Percentiles rank a stretch among this genome's conserved stretches.
Conservation (phyloP, 2,113 vertebrate genomes). For the Callithrix jacchus region DNA sequence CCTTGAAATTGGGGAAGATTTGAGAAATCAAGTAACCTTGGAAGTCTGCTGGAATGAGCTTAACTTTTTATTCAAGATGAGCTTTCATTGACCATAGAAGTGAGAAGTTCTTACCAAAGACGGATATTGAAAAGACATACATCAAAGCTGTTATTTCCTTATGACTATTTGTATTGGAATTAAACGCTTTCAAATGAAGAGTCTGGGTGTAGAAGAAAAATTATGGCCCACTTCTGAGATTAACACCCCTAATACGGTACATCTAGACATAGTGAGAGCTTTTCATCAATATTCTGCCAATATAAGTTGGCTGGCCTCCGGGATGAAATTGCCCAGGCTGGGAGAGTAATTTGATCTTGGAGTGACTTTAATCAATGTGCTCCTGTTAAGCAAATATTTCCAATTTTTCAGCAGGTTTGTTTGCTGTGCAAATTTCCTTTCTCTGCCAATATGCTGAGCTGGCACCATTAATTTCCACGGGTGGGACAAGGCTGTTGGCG, state of each 20-base stretch:
- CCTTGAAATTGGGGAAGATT: slow-evolving; percentile 19
- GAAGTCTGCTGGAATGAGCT: slow-evolving; percentile 21
- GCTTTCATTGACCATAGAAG: slow-evolving; percentile 49
- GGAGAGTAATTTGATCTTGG: slow-evolving; percentile 70
- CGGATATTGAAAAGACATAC: slow-evolving; percentile 54
- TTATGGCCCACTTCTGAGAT: slow-evolving; percentile 63
- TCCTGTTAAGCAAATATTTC: slow-evolving; percentile 71
- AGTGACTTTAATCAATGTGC: slow-evolving; percentile 62
- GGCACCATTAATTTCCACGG: slow-evolving; percentile 71
- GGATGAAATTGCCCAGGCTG: slow-evolving; percentile 49
- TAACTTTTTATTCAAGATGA: slow-evolving; percentile 52
- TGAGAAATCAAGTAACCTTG: slow-evolving; percentile 29
- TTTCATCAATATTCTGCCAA: slow-evolving; percentile 70
- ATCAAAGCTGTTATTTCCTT: slow-evolving; percentile 36
- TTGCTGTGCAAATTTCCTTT: slow-evolving; percentile 51
- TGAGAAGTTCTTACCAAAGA: slow-evolving; percentile 3
- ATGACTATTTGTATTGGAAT: slow-evolving; percentile 50
- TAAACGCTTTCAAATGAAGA: slow-evolving; percentile 42
- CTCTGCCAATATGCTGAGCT: slow-evolving; percentile 61
- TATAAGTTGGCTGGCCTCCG: slow-evolving; percentile 39
- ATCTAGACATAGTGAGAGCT: neutral
- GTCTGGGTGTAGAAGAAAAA: neutral
- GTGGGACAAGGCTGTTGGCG: slow-evolving; percentile 51
- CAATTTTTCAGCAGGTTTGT: slow-evolving; percentile 73
- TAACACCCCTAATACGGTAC: slow-evolving; percentile 64